These are phyloP conservation scores for Serrognathus titanus DNA, from an alignment of 2,888 invertebrate species.

Conservation along the genomic window DNA sequence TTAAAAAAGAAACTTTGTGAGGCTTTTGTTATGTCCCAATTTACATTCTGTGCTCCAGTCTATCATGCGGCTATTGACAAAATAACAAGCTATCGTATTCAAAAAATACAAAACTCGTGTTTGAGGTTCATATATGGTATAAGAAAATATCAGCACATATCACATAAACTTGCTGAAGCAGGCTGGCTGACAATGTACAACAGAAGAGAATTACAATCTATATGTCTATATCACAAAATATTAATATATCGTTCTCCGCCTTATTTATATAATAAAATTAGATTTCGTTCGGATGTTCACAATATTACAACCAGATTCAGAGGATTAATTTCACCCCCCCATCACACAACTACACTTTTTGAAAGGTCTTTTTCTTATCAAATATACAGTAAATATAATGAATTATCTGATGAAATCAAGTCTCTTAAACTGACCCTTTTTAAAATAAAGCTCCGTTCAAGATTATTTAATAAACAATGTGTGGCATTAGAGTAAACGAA, in stretches of 20 bases:
- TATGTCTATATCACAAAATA: slow-evolving; percentile 1
- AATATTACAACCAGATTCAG: no score
- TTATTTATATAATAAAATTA: no score
- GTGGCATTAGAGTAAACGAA: no score
- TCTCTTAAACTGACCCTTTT: no score
- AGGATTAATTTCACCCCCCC: no score
- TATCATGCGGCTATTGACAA: neutral
- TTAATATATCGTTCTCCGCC: neutral
- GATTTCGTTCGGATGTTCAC: no score
- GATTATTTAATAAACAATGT: no score
- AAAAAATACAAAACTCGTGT: slow-evolving; percentile 3
- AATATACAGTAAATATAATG: no score
- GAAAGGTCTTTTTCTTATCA: no score
- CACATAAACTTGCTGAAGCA: neutral
- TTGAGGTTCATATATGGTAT: neutral
- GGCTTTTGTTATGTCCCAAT: neutral
- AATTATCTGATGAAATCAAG: no score
- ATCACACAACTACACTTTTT: no score
- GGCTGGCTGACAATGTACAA: neutral
- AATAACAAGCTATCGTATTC: neutral
- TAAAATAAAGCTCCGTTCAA: no score
- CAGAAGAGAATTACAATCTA: neutral
- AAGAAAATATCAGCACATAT: slow-evolving; percentile 1
- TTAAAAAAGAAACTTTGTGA: neutral
- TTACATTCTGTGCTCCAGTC: slow-evolving; percentile 1